Conservation (phyloP, 2,888 invertebrate species). For the Harpalus rufipes region DNA sequence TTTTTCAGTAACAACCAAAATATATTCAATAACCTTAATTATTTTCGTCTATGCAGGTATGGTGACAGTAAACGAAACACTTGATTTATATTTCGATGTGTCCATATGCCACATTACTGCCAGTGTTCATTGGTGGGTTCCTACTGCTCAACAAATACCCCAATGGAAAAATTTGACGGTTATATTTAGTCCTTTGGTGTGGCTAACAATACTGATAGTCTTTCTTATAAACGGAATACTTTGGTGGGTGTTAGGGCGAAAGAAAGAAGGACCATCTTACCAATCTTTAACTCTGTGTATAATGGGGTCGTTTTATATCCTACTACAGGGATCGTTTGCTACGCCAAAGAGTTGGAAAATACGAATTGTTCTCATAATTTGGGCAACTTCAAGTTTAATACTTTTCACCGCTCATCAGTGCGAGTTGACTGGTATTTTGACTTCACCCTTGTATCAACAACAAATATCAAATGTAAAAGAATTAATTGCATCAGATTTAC, state of each 20-base stretch:
- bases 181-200: slow-evolving; percentile 18
- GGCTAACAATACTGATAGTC: slow-evolving; percentile 22
- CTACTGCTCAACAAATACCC: slow-evolving; percentile 13
- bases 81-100: slow-evolving; percentile 7
- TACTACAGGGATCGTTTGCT: slow-evolving; percentile 12
- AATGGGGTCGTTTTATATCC: slow-evolving; percentile 11
- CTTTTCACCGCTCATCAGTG: slow-evolving; percentile 80
- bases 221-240: not conserved
- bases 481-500: slow-evolving; percentile 5
- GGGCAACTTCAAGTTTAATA: slow-evolving; percentile 73
- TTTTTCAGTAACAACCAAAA: too few species aligned
- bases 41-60: not conserved
- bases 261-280: not conserved
- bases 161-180: slow-evolving; percentile 44
- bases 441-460: slow-evolving; percentile 78
- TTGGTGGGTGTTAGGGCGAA: slow-evolving; percentile 12
- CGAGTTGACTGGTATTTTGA: slow-evolving; percentile 79
- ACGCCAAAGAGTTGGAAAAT: slow-evolving; percentile 32
- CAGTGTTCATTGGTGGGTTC: slow-evolving; percentile 27
- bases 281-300: slow-evolving; percentile 4
- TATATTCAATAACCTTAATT: too few species aligned
- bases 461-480: slow-evolving; percentile 70
- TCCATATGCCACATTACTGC: slow-evolving; percentile 1
- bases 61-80: slow-evolving; percentile 11
- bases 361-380: slow-evolving; percentile 46